phyloP scores from a whole-genome alignment of 1,140 invertebrate genomes.

The Orchestia grillus region DNA sequence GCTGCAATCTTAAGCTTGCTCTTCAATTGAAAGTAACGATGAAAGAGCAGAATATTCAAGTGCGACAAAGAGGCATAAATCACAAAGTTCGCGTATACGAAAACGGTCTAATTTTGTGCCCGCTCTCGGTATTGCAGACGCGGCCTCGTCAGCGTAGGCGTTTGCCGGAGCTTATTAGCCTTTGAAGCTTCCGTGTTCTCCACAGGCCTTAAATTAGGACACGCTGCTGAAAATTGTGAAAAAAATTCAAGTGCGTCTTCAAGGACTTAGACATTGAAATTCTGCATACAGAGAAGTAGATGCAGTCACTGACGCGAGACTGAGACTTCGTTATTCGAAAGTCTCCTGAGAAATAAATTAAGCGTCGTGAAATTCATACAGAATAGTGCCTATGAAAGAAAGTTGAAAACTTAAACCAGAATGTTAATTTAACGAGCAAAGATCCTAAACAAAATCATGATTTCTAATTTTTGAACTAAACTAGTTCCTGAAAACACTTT shows the following conservation, averaged over 20 bases:
- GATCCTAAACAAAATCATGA: no score
- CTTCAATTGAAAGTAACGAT: neutral
- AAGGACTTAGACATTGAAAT: neutral
- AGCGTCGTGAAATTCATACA: no score
- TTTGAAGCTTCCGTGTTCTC: neutral
- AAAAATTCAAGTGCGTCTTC: neutral
- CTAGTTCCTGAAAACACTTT: no score
- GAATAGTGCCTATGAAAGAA: no score
- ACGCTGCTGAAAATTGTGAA: neutral
- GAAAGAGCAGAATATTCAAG: neutral
- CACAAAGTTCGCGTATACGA: neutral
- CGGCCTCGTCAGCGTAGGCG: neutral
- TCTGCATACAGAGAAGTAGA: neutral
- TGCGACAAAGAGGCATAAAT: neutral
- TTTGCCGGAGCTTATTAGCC: neutral
- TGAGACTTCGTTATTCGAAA: neutral
- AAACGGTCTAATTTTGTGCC: neutral
- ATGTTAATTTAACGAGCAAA: no score
- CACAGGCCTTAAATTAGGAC: neutral
- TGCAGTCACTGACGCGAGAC: neutral
- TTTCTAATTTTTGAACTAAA: no score
- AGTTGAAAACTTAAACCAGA: no score
- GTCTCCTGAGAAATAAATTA: neutral
- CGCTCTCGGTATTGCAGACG: neutral
- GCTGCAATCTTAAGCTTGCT: no score